Evolutionary conservation across 2,888 invertebrate genomes (phyloP).

Genomic region (Nephrotoma flavescens): DNA sequence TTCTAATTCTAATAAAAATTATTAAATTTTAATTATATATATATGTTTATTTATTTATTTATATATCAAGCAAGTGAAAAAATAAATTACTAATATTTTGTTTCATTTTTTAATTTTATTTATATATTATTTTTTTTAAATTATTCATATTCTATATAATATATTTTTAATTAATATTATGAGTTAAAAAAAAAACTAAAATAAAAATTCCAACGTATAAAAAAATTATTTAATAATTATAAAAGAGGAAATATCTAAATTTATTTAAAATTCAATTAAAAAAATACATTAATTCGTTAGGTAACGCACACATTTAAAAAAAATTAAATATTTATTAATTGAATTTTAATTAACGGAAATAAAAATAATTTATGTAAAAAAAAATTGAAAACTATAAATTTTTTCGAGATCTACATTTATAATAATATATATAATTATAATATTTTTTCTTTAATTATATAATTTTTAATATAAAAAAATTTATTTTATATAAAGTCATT

Average conservation of each 20-base stretch:
- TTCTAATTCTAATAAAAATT: neutral
- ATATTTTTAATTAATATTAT: neutral
- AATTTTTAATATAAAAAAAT: neutral
- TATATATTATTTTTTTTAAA: neutral
- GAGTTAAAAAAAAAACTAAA: neutral
- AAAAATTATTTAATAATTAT: neutral
- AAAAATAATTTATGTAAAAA: neutral
- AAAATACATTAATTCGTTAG: neutral
- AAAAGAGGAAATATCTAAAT: neutral
- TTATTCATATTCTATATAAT: neutral
- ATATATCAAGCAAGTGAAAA: slow-evolving; percentile 6
- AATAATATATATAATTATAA: neutral
- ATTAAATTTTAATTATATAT: neutral
- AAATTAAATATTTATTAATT: neutral
- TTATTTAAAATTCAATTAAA: neutral
- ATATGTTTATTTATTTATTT: neutral
- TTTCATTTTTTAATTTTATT: neutral
- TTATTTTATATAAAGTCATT: neutral
- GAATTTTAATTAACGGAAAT: neutral
- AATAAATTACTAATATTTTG: slow-evolving; percentile 5
- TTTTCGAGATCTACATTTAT: neutral
- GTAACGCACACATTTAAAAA: neutral
- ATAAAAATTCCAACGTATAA: neutral
- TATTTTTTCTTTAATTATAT: neutral
- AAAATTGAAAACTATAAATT: neutral